Base-by-base conservation (phyloP, 2,797 vertebrate genomes). In the Coracias cyanogaster region DNA sequence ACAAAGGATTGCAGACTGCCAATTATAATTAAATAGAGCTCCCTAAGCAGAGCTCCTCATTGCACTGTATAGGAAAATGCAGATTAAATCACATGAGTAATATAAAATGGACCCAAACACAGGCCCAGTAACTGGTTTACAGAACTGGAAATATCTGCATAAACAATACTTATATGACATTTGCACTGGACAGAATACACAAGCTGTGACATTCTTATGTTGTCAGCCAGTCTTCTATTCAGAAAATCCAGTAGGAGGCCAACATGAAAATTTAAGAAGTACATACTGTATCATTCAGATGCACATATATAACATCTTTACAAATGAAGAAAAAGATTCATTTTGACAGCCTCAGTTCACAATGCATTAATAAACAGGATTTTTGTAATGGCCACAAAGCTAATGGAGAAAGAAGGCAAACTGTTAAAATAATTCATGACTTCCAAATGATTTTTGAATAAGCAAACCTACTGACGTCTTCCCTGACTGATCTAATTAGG, bases 1-100 rank as follows among this genome's bases (percentile, higher is more conserved):
- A 95, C 83, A 94, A 94, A 95, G 81, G 73, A 80, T 33, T 82
- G 74, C 83, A 86, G 71, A 60, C 70, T 85, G 89, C 70, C 77
- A 82, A 37, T 77, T 89, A 89, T 72, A 72, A 93, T 91, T 92
- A 96, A 94, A 72, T 31, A 76, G 49, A 62, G 17, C 26, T 91
- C 81, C 66, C 83, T 69, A 61, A 89, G 70, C 35, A 88, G 54
- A 84, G 49, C 73, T 83, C 8, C 54, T 90, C 35, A 15, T 70
- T 79, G 58, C 58, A 51, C 22, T 58, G 70, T 51, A 31, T 10
- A 72, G 46, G 24, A 81, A 92, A 88, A 82, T 15, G 28, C 62
- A 73, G 29, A n/a, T 89, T 89, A 51, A 90, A 92, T 29, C 31
- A 13, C 12, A 65, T 29, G 17, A 69, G 39, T 8, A 33, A 71